phyloP scores from a whole-genome alignment of 2,797 vertebrate genomes.

The Crenichthys baileyi region DNA sequence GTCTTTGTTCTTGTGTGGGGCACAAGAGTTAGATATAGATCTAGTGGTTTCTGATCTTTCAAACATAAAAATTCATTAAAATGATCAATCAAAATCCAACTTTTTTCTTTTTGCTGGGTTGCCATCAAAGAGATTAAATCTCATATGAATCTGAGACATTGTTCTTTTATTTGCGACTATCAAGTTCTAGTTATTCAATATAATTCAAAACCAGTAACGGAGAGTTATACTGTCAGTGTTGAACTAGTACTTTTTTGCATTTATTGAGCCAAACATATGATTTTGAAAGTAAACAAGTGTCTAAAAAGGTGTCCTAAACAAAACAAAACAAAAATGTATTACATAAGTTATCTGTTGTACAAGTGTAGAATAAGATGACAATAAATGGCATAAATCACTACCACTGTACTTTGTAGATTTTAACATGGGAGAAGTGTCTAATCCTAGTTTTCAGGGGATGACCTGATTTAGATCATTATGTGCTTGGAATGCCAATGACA shows the following conservation, averaged over 20 bases:
- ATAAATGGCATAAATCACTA: constrained; percentile 46
- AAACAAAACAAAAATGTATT: background rate
- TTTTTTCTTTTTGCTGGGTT: constrained; percentile 22
- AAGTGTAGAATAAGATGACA: constrained; percentile 44
- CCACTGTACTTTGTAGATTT: constrained; percentile 39
- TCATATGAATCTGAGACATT: constrained; percentile 37
- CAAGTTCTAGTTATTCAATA: constrained; percentile 48
- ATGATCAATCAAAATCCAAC: constrained; percentile 48
- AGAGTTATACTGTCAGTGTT: constrained; percentile 54
- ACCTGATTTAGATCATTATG: constrained; percentile 35
- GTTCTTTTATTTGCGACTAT: constrained; percentile 36
- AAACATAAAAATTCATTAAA: constrained; percentile 44
- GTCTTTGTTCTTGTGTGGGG: constrained; percentile 7
- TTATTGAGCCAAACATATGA: constrained; percentile 40
- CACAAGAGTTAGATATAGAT: constrained; percentile 36
- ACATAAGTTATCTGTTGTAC: constrained; percentile 19
- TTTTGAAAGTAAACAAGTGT: constrained; percentile 25
- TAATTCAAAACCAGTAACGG: constrained; percentile 59
- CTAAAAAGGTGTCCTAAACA: constrained; percentile 17
- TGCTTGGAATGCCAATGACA: constrained; percentile 51
- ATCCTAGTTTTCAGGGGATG: constrained; percentile 27
- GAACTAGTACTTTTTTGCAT: constrained; percentile 52
- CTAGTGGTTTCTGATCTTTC: constrained; percentile 54
- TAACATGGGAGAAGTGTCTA: constrained; percentile 24
- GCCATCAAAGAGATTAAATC: constrained; percentile 56